These are phyloP conservation scores for Planococcus citri DNA, from an alignment of 1,140 invertebrate genomes.

Conservation along the genomic window DNA sequence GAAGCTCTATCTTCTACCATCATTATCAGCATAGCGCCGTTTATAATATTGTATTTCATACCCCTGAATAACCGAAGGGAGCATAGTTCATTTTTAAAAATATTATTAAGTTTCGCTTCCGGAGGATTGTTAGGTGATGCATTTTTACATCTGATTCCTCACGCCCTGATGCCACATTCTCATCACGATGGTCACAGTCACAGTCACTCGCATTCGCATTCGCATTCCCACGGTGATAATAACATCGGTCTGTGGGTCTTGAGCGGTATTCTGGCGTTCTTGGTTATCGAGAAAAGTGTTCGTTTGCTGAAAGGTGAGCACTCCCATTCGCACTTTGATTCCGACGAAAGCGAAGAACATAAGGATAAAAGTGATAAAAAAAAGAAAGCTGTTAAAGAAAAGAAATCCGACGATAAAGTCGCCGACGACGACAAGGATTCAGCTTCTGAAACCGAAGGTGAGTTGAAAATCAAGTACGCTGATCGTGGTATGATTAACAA, in stretches of 20 bases:
- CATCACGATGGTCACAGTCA: constrained; percentile 37
- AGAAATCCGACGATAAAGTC: background rate
- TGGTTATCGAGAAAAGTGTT: constrained; percentile 87
- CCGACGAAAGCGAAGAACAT: background rate
- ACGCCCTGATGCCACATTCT: constrained; percentile 62
- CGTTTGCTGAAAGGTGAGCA: constrained; percentile 73
- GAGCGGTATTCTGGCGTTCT: constrained; percentile 78
- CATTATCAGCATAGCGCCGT: constrained; percentile 86
- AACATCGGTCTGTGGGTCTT: constrained; percentile 79
- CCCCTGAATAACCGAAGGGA: constrained; percentile 78
- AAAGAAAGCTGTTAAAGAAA: no score
- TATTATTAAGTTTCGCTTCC: constrained; percentile 85
- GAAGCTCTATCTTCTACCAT: constrained; percentile 77
- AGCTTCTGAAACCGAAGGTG: background rate
- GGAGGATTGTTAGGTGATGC: constrained; percentile 91
- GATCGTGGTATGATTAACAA: background rate
- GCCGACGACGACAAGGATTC: background rate
- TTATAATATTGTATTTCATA: constrained; percentile 85
- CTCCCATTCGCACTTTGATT: constrained; percentile 38
- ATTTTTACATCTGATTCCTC: constrained; percentile 91
- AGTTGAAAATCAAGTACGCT: background rate
- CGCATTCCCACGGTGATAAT: constrained; percentile 45
- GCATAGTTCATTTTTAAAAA: constrained; percentile 71
- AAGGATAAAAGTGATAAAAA: no score
- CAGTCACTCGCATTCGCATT: constrained; percentile 40